Evolutionary conservation across 2,888 invertebrate species (phyloP), one percentile per base, ranked within the genome.

Genomic region (Silvanus unidentatus): DNA sequence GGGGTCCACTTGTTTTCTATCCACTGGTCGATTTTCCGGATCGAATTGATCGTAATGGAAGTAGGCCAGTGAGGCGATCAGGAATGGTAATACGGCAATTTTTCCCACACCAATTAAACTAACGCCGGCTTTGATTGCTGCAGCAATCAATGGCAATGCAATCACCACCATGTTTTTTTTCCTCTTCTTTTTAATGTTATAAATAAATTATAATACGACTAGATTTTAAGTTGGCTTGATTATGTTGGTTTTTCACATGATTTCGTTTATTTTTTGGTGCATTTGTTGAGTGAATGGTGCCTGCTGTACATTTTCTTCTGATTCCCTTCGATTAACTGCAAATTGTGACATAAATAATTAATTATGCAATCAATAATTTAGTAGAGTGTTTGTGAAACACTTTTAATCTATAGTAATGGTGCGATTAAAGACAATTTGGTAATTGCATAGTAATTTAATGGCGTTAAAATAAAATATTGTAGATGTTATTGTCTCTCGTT

Each of bases 31-130:
- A 68, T 83, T 88, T 70, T 90, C 90, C 0, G 90, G 90, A 69
- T 90, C 90, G 60, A 88, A 82, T 2, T 88, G 74, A 59, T 91
- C 90, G 69, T 90, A 90, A 71, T 89, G 85, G 69, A 85, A 90
- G 63, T 88, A 90, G 0, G 88, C 86, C 58, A 90, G 73, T 0
- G 85, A 78, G 1, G 84, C 87, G 48, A 90, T 72, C 62, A 91
- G 77, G 30, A 83, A 76, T 0, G 90, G 90, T 43, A 90, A 72
- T 60, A 89, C 81, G 1, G 84, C 77, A 6, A 87, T 70, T 63
- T 88, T 87, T 57, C 86, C 81, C 15, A 84, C 74, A 2, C 88
- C 88, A 16, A 83, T 77, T 2, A 88, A 73, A 0, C 84, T 71
- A 1, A 84, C 76, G 8, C 86, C 85, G 5, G 84, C 73, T 68